Evolutionary conservation across 2,888 invertebrate genomes (phyloP), one percentile per base, ranked within the genome.

Genomic region (Vanessa cardui): DNA sequence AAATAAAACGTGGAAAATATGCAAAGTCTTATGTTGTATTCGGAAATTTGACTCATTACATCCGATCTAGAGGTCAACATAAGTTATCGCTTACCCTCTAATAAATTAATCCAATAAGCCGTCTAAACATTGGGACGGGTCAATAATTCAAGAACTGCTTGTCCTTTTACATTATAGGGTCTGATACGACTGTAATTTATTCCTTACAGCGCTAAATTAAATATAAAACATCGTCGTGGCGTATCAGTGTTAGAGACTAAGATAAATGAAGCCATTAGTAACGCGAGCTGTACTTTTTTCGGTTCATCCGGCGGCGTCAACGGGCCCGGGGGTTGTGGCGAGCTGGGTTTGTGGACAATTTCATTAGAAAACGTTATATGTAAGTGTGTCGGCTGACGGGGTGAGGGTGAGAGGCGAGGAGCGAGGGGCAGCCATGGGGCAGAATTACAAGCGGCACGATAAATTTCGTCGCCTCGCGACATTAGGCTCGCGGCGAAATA

Each of bases 181-280:
- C 86, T 21, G 87, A 91, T 90, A 88, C 88, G 87, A 84, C 82
- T 80, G 86, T 90, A 90, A 92, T 92, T 92, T 91, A 91, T 92
- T 90, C 91, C 81, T 80, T 83, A 86, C 84, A 86, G 86, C 85
- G 88, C 88, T 88, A 92, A 92, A 92, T 92, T 92, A 92, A 92
- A 92, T 92, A 92, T 91, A 91, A 92, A 92, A 90, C 88, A 90
- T 87, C 89, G 88, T 89, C 88, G 91, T 88, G 90, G 90, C 91
- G 92, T 92, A 92, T 92, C 92, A 92, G 87, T 92, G 92, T 90
- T 90, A 90, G 92, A 89, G 92, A 90, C 92, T 92, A 89, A 92
- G 92, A 92, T 90, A 92, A 92, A 92, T 92, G 91, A 89, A 90
- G 89, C 90, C 92, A 92, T 92, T 92, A 92, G 92, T 90, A 92